Evolutionary conservation across 2,888 invertebrate genomes (phyloP), one percentile per base, ranked within the genome.

Genomic region (Acleris cristana): DNA sequence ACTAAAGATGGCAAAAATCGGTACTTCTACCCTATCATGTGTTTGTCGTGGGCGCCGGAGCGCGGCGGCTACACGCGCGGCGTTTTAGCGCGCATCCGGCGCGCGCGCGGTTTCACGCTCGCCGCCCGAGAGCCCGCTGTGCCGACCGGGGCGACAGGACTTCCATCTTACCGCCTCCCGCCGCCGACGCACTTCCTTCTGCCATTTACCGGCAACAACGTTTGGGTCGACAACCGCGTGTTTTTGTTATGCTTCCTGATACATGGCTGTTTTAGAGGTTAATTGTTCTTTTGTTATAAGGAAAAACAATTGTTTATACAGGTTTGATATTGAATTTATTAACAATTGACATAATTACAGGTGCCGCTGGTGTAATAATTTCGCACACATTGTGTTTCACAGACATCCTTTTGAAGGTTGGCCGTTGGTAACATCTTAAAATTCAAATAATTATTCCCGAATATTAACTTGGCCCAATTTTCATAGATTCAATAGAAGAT

Each of bases 161-260:
- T 89, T 88, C 82, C 82, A 86, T 82, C 83, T 89, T 87, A 85
- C 79, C 79, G 80, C 79, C 78, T 73, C 3, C 40, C 77, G 72
- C 72, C 72, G 72, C 72, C 72, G 73, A 74, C 79, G 79, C 78
- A 80, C 75, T 83, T 85, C 82, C 81, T 80, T 70, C 58, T 71
- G 40, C 40, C 73, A 73, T 69, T 69, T 70, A 67, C 54, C 53
- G 62, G 34, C 26, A 6, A 67, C 67, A 63, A 63, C 67, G 63
- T 67, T 63, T 49, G 53, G 63, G 67, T 67, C 67, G 63, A 67
- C 53, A 63, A 63, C 67, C 67, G 53, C 57, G 45, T 65, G 58
- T 61, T 64, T 70, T 70, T 64, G 60, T 61, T 67, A 55, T 54
- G 56, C 55, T 57, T 40, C 55, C 19, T 62, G 16, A 45, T 44